A percentile compares a stretch with the other conserved stretches of the same genome.
Evolutionary conservation across 2,888 invertebrate species (phyloP).

Genomic region (Epinotia nisella): DNA sequence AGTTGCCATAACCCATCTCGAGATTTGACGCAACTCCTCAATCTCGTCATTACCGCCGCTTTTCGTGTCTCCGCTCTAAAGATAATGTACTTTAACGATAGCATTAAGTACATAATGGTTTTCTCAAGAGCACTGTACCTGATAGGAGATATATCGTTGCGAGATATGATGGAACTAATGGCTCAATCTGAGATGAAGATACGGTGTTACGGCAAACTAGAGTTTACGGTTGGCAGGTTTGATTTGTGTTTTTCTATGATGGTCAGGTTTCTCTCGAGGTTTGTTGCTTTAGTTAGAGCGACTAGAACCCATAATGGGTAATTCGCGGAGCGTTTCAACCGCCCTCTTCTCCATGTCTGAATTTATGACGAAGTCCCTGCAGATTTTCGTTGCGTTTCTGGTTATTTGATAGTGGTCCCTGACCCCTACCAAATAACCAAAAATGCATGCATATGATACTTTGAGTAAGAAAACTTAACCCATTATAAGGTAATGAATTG

Average conservation of each 20-base stretch:
- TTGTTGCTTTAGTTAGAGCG: not conserved
- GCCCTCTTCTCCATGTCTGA: not conserved
- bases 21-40: constrained; percentile 38
- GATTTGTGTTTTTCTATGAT: constrained; percentile 19
- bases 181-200: constrained; percentile 43
- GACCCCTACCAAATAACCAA: no score
- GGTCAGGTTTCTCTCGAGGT: not conserved
- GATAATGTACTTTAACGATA: constrained; percentile 44
- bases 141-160: constrained; percentile 41
- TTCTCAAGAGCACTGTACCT: constrained; percentile 43
- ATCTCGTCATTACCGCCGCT: constrained; percentile 36
- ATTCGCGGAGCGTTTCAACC: not conserved
- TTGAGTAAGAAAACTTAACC: not conserved
- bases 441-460: no score
- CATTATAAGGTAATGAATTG: not conserved
- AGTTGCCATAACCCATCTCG: constrained; percentile 48
- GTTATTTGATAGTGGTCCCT: no score
- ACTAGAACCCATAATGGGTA: no score
- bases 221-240: constrained; percentile 22
- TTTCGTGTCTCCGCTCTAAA: constrained; percentile 42
- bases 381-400: no score
- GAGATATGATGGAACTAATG: constrained; percentile 44
- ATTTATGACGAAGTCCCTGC: no score
- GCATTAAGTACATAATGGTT: constrained; percentile 45
- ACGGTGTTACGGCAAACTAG: constrained; percentile 30